A percentile compares a stretch with the other conserved stretches of the same genome.
Conservation (phyloP, 2,888 invertebrate genomes). For the Boloria selene region DNA sequence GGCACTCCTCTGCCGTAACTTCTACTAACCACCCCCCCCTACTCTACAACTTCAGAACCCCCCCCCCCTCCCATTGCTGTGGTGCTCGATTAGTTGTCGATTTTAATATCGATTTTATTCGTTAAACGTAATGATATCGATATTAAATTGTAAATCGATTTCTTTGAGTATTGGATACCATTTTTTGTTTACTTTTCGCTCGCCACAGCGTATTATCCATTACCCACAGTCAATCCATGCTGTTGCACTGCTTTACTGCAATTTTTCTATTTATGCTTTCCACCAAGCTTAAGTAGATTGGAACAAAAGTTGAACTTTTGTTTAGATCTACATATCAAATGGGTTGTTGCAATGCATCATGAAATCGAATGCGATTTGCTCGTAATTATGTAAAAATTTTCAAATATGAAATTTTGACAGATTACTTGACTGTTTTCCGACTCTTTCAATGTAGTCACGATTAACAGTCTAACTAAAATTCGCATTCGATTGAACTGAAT, state of each 20-base stretch:
- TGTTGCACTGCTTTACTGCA: background rate
- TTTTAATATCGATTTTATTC: background rate
- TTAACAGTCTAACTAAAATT: slow-evolving; percentile 21
- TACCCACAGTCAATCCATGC: background rate
- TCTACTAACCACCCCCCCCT: slow-evolving; percentile 27
- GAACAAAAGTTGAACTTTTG: slow-evolving; percentile 50
- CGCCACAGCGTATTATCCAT: background rate
- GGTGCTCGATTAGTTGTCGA: slow-evolving; percentile 20
- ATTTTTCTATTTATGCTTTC: background rate
- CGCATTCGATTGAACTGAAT: slow-evolving; percentile 12
- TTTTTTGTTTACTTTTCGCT: background rate
- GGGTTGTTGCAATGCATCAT: background rate
- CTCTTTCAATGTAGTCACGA: slow-evolving; percentile 20
- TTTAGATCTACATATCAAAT: slow-evolving; percentile 14
- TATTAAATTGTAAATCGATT: slow-evolving; percentile 2
- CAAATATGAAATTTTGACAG: slow-evolving; percentile 7
- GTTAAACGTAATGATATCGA: background rate
- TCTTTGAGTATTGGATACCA: too few relatives aligned
- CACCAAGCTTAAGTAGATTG: slow-evolving; percentile 8
- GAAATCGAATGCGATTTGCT: slow-evolving; percentile 39
- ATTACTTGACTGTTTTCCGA: slow-evolving; percentile 25
- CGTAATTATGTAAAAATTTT: slow-evolving; percentile 16
- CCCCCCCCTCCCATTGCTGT: slow-evolving; percentile 30
- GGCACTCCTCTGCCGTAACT: slow-evolving; percentile 34
- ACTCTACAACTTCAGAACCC: too few relatives aligned